These are phyloP conservation scores for Gibbula magus DNA, from an alignment of 2,888 invertebrate species.

Conservation along the genomic window DNA sequence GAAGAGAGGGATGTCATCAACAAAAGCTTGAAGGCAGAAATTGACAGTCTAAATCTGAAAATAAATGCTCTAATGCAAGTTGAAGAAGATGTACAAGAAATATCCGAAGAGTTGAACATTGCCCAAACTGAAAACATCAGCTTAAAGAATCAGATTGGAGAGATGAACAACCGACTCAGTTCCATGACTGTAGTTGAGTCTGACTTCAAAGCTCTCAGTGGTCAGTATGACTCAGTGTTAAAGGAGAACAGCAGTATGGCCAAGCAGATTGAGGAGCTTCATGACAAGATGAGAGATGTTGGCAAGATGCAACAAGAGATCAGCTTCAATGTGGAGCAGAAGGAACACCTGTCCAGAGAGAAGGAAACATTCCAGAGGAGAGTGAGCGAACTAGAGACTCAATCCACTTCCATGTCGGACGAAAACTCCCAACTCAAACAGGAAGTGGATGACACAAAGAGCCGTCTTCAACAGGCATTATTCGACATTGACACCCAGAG, in stretches of 20 bases:
- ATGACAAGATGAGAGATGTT: conserved; percentile 54
- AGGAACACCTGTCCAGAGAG: conserved; percentile 57
- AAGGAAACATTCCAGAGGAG: conserved; percentile 53
- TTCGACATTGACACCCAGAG: conserved; percentile 61
- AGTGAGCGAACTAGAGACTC: conserved; percentile 60
- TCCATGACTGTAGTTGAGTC: conserved; percentile 47
- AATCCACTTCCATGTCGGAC: conserved; percentile 44
- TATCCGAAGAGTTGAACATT: conserved; percentile 32
- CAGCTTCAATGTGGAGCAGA: conserved; percentile 49
- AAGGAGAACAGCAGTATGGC: conserved; percentile 66
- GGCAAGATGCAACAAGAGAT: conserved; percentile 41
- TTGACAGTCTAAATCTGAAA: conserved; percentile 27
- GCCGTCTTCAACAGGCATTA: conserved; percentile 49
- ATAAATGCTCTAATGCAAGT: conserved; percentile 20
- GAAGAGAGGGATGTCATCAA: neutral
- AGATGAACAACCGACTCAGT: conserved; percentile 40
- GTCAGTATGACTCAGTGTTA: conserved; percentile 64
- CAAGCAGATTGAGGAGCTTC: conserved; percentile 69
- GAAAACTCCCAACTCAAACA: conserved; percentile 55
- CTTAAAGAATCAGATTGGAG: conserved; percentile 34
- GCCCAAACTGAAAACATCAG: conserved; percentile 31
- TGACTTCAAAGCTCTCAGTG: conserved; percentile 62
- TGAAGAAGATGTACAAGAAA: conserved; percentile 28
- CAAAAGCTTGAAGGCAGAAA: conserved; percentile 36
- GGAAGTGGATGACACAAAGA: conserved; percentile 43